Evolutionary conservation across 30 jellyfish, hydroid and myxozoan species (phyloP).

Genomic region (Pelagia noctiluca): DNA sequence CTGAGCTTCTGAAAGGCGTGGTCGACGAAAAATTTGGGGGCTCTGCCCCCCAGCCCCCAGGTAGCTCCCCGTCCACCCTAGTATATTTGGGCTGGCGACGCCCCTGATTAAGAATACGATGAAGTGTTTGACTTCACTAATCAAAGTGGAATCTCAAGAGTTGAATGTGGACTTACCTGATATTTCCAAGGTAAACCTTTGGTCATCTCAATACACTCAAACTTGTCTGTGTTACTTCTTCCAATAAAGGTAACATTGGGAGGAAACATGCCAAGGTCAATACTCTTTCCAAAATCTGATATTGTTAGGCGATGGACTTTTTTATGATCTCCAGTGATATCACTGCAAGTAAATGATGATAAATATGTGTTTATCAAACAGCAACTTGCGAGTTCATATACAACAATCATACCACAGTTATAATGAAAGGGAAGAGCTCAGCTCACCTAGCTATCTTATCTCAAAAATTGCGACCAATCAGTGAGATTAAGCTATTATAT

Average conservation of each 20-base stretch:
- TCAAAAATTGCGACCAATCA: too few species aligned
- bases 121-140: background rate
- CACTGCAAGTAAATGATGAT: constrained; percentile 16
- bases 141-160: background rate
- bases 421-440: too few species aligned
- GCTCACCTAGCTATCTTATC: too few species aligned
- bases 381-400: too few species aligned
- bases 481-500: too few species aligned
- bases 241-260: constrained; percentile 67
- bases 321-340: constrained; percentile 5
- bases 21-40: too few species aligned
- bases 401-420: too few species aligned
- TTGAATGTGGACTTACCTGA: constrained; percentile 61
- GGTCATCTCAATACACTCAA: constrained; percentile 89
- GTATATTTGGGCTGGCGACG: too few species aligned
- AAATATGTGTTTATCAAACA: background rate
- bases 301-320: constrained; percentile 42
- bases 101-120: background rate
- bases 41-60: too few species aligned
- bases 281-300: constrained; percentile 72
- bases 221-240: constrained; percentile 80
- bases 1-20: too few species aligned
- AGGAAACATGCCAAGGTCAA: constrained; percentile 56
- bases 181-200: constrained; percentile 82
- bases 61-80: too few species aligned